Evolutionary conservation across 2,888 invertebrate species (phyloP).

Genomic region (Heliconius aoede): DNA sequence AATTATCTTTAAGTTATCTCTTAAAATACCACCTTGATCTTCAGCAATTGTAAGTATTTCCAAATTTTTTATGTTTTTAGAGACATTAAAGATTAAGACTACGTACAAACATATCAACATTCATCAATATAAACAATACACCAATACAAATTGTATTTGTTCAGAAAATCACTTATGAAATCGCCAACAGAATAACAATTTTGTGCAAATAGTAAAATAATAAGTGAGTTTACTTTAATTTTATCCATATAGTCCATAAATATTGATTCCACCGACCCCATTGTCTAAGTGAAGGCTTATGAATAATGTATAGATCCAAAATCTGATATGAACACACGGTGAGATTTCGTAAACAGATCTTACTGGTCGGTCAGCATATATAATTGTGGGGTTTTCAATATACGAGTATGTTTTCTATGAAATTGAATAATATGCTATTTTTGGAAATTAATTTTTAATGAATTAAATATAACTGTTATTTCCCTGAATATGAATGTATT

Average conservation of each 20-base stretch:
- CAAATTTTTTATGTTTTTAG: not conserved
- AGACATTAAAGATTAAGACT: not conserved
- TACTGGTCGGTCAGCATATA: conserved; percentile 61
- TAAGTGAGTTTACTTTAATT: conserved; percentile 43
- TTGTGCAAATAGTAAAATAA: conserved; percentile 27
- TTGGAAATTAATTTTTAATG: not conserved
- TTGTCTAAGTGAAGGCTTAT: conserved; percentile 71
- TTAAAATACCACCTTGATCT: no score
- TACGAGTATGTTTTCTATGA: conserved; percentile 56
- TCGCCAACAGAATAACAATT: conserved; percentile 2
- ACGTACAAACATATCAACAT: not conserved
- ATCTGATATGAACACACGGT: conserved; percentile 72
- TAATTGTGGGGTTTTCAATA: conserved; percentile 54
- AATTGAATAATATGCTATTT: conserved; percentile 19
- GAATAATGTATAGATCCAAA: conserved; percentile 73
- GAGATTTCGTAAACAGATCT: conserved; percentile 75
- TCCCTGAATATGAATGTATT: no score
- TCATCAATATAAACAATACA: not conserved
- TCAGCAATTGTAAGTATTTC: no score
- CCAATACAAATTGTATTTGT: conserved; percentile 1
- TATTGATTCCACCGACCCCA: conserved; percentile 67
- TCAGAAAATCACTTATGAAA: not conserved
- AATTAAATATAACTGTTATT: not conserved
- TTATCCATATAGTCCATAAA: conserved; percentile 63
- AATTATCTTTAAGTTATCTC: no score